phyloP scores from a whole-genome alignment of 2,113 vertebrate genomes.

The Grus americana region DNA sequence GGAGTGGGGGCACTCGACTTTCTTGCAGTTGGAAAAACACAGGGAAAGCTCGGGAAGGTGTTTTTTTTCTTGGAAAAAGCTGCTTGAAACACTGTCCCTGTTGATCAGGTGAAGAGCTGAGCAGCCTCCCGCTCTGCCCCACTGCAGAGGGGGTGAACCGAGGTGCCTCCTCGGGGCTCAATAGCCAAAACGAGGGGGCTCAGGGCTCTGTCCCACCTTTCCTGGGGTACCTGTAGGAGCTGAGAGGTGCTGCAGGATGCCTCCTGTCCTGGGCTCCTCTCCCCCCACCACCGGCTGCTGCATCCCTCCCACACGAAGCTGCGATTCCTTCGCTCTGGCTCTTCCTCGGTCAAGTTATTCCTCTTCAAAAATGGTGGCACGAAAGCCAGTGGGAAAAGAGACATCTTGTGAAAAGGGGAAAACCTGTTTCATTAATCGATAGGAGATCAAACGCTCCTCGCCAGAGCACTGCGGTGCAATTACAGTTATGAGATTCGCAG shows the following conservation, averaged over 20 bases:
- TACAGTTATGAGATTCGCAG: neutral
- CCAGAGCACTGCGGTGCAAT: neutral
- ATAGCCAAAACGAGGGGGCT: neutral
- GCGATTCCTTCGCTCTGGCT: rapidly evolving
- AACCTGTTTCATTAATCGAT: neutral
- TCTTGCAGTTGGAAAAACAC: neutral
- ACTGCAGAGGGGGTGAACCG: neutral
- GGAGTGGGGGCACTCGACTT: neutral
- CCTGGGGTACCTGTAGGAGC: neutral
- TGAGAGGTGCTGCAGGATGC: neutral
- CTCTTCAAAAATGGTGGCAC: neutral
- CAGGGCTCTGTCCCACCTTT: rapidly evolving
- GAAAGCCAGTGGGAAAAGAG: neutral
- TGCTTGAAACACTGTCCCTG: neutral
- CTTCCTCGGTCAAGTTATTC: neutral
- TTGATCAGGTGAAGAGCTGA: neutral
- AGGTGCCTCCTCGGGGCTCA: rapidly evolving
- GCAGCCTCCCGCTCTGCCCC: neutral
- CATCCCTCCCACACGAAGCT: neutral
- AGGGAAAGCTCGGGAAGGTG: neutral
- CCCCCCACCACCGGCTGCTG: rapidly evolving
- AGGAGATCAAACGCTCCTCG: neutral
- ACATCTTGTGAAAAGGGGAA: neutral
- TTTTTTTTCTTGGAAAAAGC: neutral
- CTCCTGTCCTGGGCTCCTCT: rapidly evolving